Percentiles rank a stretch among this genome's conserved stretches.
phyloP scores from a whole-genome alignment of 2,797 vertebrate genomes.

The Eulemur rubriventer region DNA sequence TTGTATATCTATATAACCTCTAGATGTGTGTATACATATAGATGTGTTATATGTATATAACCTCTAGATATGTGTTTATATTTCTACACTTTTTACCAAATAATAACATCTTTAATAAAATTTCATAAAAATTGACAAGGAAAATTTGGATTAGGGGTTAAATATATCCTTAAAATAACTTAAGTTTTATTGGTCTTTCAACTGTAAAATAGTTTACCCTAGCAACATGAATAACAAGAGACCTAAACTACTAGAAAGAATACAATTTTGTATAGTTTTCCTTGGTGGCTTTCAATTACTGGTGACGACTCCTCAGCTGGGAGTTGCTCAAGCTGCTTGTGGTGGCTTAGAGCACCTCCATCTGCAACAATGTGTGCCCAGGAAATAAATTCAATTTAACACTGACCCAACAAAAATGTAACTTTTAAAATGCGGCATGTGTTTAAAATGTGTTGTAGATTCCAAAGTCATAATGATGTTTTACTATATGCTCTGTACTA shows the following conservation, averaged over 20 bases:
- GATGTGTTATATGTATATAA: background rate
- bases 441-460: background rate
- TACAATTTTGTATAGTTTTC: background rate
- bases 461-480: background rate
- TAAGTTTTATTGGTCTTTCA: background rate
- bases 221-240: background rate
- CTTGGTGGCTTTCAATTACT: background rate
- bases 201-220: background rate
- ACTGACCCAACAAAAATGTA: background rate
- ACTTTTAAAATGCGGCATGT: background rate
- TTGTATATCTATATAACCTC: background rate
- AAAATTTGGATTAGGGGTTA: constrained; percentile 37
- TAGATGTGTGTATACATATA: background rate
- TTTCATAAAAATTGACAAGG: background rate
- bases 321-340: background rate
- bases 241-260: background rate
- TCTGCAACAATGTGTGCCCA: background rate
- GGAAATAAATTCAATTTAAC: background rate
- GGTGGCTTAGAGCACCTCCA: background rate
- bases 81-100: constrained; percentile 18
- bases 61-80: background rate
- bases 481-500: background rate
- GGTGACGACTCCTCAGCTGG: background rate
- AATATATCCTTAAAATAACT: constrained; percentile 25
- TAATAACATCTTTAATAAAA: constrained; percentile 9